Conservation (phyloP, 1,140 invertebrate species). For the Elysia chlorotica region DNA sequence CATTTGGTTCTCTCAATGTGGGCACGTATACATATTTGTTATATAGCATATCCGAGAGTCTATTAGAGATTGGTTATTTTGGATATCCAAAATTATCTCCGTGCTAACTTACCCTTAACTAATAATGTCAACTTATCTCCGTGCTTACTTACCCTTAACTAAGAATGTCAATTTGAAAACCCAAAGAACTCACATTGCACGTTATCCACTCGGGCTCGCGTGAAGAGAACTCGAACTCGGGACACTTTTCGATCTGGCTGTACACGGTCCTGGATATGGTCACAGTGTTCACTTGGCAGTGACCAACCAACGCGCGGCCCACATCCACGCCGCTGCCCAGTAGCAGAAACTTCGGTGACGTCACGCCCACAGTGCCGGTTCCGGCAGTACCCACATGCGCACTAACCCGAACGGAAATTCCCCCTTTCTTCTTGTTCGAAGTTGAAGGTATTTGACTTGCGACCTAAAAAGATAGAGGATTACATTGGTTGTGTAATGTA, state of each 20-base stretch:
- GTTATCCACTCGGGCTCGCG: constrained; percentile 1
- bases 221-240: background rate
- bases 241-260: background rate
- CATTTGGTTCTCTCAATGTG: background rate
- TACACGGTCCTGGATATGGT: constrained; percentile 1
- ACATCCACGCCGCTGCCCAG: constrained; percentile 26
- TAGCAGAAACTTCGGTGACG: constrained; percentile 23
- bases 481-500: no score
- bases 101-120: background rate
- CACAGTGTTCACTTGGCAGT: background rate
- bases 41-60: background rate
- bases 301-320: constrained; percentile 1
- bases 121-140: background rate
- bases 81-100: background rate
- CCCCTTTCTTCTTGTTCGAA: no score
- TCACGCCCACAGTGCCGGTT: constrained; percentile 17
- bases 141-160: background rate
- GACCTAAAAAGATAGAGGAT: no score
- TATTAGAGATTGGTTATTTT: background rate
- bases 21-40: background rate
- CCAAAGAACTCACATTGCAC: constrained; percentile 9
- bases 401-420: constrained; percentile 18
- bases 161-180: background rate
- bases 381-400: constrained; percentile 25
- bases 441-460: no score